Conservation (phyloP, 2,113 vertebrate genomes). For the Rhinichthys klamathensis region DNA sequence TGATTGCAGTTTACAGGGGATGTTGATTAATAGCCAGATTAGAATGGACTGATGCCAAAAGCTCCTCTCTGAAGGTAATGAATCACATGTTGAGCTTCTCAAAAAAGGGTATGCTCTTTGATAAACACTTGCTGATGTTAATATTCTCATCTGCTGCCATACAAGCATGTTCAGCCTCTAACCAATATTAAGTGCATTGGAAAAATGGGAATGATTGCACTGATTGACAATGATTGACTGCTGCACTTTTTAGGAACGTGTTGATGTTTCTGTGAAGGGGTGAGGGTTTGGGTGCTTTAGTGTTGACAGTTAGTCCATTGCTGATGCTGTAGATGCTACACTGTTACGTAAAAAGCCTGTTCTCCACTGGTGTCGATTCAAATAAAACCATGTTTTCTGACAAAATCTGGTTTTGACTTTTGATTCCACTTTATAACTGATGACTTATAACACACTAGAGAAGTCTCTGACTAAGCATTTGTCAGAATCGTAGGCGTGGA, state of each 20-base stretch:
- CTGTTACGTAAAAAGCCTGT: background rate
- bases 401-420: background rate
- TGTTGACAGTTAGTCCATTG: background rate
- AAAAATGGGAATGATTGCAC: conserved; percentile 32
- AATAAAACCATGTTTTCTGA: background rate
- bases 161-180: background rate
- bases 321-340: background rate
- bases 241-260: conserved; percentile 5
- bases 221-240: background rate
- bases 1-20: conserved; percentile 55
- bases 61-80: conserved; percentile 48
- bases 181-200: background rate
- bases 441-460: background rate
- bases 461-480: background rate
- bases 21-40: conserved; percentile 61
- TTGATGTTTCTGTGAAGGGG: background rate
- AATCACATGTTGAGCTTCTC: conserved; percentile 49
- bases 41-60: conserved; percentile 56
- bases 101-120: conserved; percentile 28
- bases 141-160: conserved; percentile 29
- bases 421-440: conserved; percentile 29
- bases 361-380: background rate
- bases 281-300: background rate
- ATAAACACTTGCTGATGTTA: conserved; percentile 38
- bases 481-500: background rate